Evolutionary conservation across 1,140 invertebrate species (phyloP), one percentile per base, ranked within the genome.

Genomic region (Tenebrio molitor): DNA sequence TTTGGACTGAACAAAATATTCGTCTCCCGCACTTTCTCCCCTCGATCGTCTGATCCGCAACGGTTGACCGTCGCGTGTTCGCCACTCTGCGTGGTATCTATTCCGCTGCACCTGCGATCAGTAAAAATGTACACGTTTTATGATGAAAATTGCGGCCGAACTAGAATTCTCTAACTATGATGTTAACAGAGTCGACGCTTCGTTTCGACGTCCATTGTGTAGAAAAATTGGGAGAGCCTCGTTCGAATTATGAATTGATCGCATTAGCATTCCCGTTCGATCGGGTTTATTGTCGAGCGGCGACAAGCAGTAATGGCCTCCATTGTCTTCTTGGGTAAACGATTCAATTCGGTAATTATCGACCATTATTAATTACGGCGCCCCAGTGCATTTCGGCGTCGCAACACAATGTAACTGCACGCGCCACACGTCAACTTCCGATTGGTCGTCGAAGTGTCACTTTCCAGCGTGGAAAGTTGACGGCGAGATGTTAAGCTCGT

Each of bases 341-440:
- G 44, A 23, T 53, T 53, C 50, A 23, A 25, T 58, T 58, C 50
- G 23, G 10, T 29, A 58, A 58, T 58, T 58, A 58, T 29, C n/a
- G 4, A 12, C 23, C 50, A 58, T 58, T 58, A 58, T 58, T 58
- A 58, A 58, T 58, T 58, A 58, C 29, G 7, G 1, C 10, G 15
- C 29, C 10, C 21, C 15, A 58, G 50, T 34, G 25, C 36, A 39
- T 39, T 39, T 39, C 7, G 36, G 2, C 36, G 36, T n/a, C n/a
- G 36, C 7, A 7, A 5, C 5, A 39, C 36, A 39, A 39, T n/a
- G n/a, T 5, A 39, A 39, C 2, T 39, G 36, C 36, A 39, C 36
- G 36, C 36, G 12, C 36, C 36, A 39, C 50, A 21, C 23, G 23
- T n/a, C 50, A 58, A 25, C 29, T 53, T 23, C 46, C 17, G 50